These are phyloP conservation scores for Cepphus grylle DNA, from an alignment of 2,113 vertebrate genomes.

Conservation along the genomic window DNA sequence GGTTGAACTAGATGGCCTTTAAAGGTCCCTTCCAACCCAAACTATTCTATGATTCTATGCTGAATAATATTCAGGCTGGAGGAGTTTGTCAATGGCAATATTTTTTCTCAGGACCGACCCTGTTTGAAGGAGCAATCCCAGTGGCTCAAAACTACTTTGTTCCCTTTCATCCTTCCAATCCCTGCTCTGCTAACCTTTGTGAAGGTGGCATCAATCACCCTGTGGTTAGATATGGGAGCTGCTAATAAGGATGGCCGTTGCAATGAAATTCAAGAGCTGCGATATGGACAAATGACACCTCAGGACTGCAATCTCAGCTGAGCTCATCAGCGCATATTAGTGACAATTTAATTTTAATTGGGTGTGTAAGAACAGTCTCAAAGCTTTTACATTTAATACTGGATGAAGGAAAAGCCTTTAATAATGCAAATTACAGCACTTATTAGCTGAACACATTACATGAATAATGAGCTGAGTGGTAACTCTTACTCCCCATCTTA, in stretches of 20 bases:
- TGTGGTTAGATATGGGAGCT: background rate
- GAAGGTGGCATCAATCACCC: background rate
- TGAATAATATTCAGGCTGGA: background rate
- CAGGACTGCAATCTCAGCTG: background rate
- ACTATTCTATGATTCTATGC: background rate
- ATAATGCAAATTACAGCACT: background rate
- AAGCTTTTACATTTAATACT: background rate
- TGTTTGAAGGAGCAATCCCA: background rate
- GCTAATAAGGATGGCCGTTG: background rate
- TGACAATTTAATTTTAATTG: constrained; percentile 14
- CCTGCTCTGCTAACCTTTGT: background rate
- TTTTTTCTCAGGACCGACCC: background rate
- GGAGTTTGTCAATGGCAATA: background rate
- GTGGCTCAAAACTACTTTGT: background rate
- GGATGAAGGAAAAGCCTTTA: background rate
- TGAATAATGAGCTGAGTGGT: background rate
- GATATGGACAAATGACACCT: background rate
- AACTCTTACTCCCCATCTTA: background rate
- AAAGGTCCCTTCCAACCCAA: no score
- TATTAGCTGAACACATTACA: background rate
- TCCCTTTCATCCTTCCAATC: background rate
- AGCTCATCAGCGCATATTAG: background rate
- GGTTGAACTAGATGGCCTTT: no score
- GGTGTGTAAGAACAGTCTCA: background rate
- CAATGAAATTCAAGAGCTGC: background rate